A percentile compares a stretch with the other conserved stretches of the same genome.
Conservation (phyloP, 1,140 invertebrate genomes). For the Megalonaias nervosa region DNA sequence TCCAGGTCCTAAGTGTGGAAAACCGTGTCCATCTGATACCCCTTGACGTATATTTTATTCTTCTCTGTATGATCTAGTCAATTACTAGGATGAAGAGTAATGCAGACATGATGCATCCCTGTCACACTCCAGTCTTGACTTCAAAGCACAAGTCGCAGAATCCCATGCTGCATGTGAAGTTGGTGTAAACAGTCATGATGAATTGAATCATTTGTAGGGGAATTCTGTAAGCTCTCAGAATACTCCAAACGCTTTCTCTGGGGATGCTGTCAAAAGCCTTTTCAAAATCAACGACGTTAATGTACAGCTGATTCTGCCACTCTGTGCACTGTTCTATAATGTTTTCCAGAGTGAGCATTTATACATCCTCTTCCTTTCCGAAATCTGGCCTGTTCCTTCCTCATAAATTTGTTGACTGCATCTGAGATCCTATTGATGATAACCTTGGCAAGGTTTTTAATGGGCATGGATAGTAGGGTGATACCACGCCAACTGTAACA, state of each 20-base stretch:
- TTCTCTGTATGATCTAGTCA: no score
- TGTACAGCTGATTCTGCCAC: slow-evolving; percentile 17
- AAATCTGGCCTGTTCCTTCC: slow-evolving; percentile 28
- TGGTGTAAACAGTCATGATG: slow-evolving; percentile 28
- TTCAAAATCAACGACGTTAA: slow-evolving; percentile 22
- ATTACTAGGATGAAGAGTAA: no score
- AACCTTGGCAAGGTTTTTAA: slow-evolving; percentile 10
- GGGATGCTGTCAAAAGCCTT: slow-evolving; percentile 23
- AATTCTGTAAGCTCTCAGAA: slow-evolving; percentile 29
- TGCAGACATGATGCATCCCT: no score
- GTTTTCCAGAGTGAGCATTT: not conserved
- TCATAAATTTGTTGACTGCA: slow-evolving; percentile 2
- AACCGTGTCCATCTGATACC: no score
- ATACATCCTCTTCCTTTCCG: slow-evolving; percentile 6
- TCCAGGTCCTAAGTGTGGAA: no score
- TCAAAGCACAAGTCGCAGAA: no score
- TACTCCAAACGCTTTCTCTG: slow-evolving; percentile 32
- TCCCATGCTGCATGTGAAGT: slow-evolving; percentile 25
- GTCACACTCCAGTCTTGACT: no score
- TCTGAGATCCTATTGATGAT: not conserved
- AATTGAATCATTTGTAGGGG: slow-evolving; percentile 28
- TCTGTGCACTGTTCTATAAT: slow-evolving; percentile 20
- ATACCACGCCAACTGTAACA: not conserved
- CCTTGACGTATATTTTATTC: no score
- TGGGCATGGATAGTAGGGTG: slow-evolving; percentile 11